phyloP scores from a whole-genome alignment of 2,113 vertebrate genomes.

The Heterotilapia buettikoferi region DNA sequence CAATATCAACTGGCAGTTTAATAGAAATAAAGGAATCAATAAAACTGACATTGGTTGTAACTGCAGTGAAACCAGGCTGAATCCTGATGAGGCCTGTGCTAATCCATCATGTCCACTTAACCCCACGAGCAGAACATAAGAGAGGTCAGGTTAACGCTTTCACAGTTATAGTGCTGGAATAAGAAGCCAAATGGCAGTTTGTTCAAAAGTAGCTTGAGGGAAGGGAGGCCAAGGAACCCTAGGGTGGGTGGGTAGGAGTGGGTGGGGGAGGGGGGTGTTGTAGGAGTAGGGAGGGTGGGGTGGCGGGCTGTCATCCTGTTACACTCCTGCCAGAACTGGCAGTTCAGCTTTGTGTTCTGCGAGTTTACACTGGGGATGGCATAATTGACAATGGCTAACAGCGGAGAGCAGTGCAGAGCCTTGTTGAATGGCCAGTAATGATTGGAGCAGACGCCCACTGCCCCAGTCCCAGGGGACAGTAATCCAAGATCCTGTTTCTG shows the following conservation, averaged over 20 bases:
- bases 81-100: conserved; percentile 45
- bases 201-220: conserved; percentile 59
- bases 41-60: conserved; percentile 5
- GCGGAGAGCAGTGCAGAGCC: conserved; percentile 74
- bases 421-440: conserved; percentile 81
- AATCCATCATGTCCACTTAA: conserved; percentile 72
- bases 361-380: conserved; percentile 78
- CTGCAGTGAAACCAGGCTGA: conserved; percentile 31
- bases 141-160: conserved; percentile 55
- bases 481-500: conserved; percentile 83
- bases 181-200: conserved; percentile 55
- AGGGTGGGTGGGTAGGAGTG: conserved; percentile 31
- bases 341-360: conserved; percentile 76
- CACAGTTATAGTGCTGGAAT: conserved; percentile 29
- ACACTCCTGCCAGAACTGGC: conserved; percentile 75
- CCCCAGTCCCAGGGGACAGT: conserved; percentile 72
- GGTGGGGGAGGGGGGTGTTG: background rate
- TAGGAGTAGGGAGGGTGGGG: background rate
- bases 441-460: conserved; percentile 79
- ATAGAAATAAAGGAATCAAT: background rate
- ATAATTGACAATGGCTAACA: conserved; percentile 82
- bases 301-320: conserved; percentile 71
- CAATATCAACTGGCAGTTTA: background rate
- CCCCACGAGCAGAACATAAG: conserved; percentile 53
- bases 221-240: conserved; percentile 48